Evolutionary conservation across 2,888 invertebrate species (phyloP).

Genomic region (Erebia ligea): DNA sequence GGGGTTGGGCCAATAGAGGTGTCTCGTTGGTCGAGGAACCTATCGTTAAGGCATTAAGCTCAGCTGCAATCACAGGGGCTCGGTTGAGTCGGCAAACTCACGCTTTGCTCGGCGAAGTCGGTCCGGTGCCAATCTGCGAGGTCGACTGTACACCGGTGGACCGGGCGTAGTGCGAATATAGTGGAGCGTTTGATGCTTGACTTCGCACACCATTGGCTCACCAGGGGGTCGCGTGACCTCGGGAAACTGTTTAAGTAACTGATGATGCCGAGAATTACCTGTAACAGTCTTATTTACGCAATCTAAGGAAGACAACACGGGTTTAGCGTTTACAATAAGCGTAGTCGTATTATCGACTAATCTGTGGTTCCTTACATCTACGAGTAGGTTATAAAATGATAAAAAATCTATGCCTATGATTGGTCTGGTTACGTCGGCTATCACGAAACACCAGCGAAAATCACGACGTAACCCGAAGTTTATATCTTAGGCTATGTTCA

Average conservation of each 20-base stretch:
- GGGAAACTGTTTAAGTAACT: slow-evolving; percentile 10
- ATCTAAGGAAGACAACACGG: neutral
- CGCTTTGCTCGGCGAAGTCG: slow-evolving; percentile 38
- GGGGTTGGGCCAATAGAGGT: too few species aligned
- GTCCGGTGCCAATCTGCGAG: slow-evolving; percentile 44
- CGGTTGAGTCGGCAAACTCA: too few species aligned
- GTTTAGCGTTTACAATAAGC: neutral
- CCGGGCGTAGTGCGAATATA: slow-evolving; percentile 35
- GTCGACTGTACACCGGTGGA: slow-evolving; percentile 41
- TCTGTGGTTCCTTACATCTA: too few species aligned
- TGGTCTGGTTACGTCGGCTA: too few species aligned
- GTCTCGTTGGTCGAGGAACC: too few species aligned
- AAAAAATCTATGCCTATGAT: too few species aligned
- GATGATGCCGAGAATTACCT: slow-evolving; percentile 15
- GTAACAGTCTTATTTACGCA: slow-evolving; percentile 3
- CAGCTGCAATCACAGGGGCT: too few species aligned
- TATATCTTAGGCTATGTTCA: neutral
- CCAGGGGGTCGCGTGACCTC: slow-evolving; percentile 28
- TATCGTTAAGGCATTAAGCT: too few species aligned
- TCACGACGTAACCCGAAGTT: too few species aligned
- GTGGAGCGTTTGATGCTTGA: slow-evolving; percentile 34
- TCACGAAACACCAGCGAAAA: too few species aligned
- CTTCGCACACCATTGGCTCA: neutral
- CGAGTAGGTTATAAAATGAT: too few species aligned
- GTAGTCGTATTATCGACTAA: neutral